Conservation (phyloP, 2,888 invertebrate species). For the Campoplex capitator region DNA sequence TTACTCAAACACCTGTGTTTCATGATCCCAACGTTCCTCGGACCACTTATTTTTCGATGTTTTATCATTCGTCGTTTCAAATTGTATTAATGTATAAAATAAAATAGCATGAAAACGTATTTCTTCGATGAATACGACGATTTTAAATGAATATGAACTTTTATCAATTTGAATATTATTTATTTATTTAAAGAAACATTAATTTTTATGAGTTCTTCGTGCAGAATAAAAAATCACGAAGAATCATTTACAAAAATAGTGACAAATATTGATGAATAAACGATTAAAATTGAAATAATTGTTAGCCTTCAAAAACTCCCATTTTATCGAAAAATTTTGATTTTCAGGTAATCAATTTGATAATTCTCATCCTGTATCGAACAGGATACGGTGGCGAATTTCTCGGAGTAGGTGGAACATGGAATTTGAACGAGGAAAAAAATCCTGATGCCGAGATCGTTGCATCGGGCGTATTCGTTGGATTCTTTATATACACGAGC, state of each 20-base stretch:
- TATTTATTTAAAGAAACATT: background rate
- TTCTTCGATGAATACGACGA: background rate
- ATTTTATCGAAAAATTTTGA: background rate
- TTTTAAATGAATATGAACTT: background rate
- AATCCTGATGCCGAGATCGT: slow-evolving; percentile 95
- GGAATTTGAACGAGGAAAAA: slow-evolving; percentile 96
- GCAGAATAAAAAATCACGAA: background rate
- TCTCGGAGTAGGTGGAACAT: slow-evolving; percentile 94
- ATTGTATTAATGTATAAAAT: background rate
- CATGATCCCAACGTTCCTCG: slow-evolving; percentile 6
- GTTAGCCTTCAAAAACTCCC: background rate
- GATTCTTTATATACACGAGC: slow-evolving; percentile 93
- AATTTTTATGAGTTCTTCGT: background rate
- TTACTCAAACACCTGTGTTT: slow-evolving; percentile 53
- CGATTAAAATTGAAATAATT: background rate
- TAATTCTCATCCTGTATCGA: slow-evolving; percentile 92
- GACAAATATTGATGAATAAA: background rate
- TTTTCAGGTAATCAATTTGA: slow-evolving; percentile 91
- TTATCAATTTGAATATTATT: too few relatives aligned
- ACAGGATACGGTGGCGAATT: slow-evolving; percentile 93
- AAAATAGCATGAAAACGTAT: background rate
- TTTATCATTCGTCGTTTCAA: background rate
- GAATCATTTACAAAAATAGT: background rate
- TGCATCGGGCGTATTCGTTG: slow-evolving; percentile 94
- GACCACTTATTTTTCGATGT: slow-evolving; percentile 1